phyloP scores from a whole-genome alignment of 2,888 invertebrate genomes.

The Cremastobaeus sp. region DNA sequence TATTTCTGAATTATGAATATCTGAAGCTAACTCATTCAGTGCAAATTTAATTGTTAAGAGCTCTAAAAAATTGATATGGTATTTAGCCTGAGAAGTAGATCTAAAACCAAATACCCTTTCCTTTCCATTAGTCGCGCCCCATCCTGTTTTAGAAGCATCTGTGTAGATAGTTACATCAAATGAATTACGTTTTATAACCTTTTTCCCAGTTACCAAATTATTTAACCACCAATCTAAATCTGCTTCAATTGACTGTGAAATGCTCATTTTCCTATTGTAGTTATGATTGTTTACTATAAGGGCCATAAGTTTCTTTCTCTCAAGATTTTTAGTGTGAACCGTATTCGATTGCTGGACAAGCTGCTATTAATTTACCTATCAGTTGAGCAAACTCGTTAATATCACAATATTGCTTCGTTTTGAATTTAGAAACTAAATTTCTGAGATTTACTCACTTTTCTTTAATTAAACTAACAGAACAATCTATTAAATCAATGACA shows the following conservation, averaged over 20 bases:
- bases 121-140: conserved; percentile 8
- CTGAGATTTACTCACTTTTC: not conserved
- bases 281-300: conserved; percentile 13
- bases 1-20: not conserved
- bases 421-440: not conserved
- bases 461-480: not conserved
- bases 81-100: not conserved
- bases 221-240: conserved; percentile 24
- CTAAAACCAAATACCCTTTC: conserved; percentile 2
- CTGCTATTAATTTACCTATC: conserved; percentile 36
- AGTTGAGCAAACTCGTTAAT: conserved; percentile 30
- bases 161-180: conserved; percentile 21
- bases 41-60: not conserved
- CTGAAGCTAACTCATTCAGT: not conserved
- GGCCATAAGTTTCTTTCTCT: conserved; percentile 19
- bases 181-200: not conserved
- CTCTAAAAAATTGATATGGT: not conserved
- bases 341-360: conserved; percentile 35
- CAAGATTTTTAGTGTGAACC: conserved; percentile 27
- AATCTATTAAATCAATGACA: conserved; percentile 8
- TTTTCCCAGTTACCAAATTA: not conserved
- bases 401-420: not conserved
- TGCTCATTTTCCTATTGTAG: conserved; percentile 14
- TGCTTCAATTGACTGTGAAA: not conserved
- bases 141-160: conserved; percentile 17